Evolutionary conservation across 1,140 invertebrate species (phyloP).

Genomic region (Sinella curviseta): DNA sequence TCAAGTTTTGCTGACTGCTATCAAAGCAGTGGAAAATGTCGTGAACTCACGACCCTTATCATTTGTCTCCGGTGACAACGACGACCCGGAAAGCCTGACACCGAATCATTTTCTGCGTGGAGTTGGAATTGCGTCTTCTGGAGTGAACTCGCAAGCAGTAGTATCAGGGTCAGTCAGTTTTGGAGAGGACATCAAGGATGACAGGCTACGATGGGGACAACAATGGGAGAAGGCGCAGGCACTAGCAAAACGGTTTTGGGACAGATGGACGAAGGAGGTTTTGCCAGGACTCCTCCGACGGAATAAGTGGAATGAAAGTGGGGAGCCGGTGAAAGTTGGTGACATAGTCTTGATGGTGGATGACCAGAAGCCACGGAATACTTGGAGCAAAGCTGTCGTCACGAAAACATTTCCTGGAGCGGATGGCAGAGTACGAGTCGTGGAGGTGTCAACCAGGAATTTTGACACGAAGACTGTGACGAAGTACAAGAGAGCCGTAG

Average conservation of each 20-base stretch:
- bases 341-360: slow-evolving; percentile 33
- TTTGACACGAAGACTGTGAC: no score
- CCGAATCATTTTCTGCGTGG: slow-evolving; percentile 20
- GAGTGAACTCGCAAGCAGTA: neutral
- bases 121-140: neutral
- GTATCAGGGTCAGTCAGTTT: no score
- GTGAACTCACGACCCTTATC: slow-evolving; percentile 10
- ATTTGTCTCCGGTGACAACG: neutral
- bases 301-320: slow-evolving; percentile 2
- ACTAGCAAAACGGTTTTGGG: slow-evolving; percentile 30
- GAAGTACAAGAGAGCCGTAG: neutral
- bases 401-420: neutral
- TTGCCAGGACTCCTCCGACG: slow-evolving; percentile 21
- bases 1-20: neutral
- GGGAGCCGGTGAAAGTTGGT: neutral
- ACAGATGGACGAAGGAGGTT: slow-evolving; percentile 30
- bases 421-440: neutral
- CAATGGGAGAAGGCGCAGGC: slow-evolving; percentile 26
- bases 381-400: neutral
- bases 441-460: neutral
- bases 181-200: no score
- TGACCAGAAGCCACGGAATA: neutral
- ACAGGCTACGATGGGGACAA: neutral
- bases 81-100: slow-evolving; percentile 37
- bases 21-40: neutral